Conservation (phyloP, 2,113 vertebrate species). For the Chaetura pelagica region DNA sequence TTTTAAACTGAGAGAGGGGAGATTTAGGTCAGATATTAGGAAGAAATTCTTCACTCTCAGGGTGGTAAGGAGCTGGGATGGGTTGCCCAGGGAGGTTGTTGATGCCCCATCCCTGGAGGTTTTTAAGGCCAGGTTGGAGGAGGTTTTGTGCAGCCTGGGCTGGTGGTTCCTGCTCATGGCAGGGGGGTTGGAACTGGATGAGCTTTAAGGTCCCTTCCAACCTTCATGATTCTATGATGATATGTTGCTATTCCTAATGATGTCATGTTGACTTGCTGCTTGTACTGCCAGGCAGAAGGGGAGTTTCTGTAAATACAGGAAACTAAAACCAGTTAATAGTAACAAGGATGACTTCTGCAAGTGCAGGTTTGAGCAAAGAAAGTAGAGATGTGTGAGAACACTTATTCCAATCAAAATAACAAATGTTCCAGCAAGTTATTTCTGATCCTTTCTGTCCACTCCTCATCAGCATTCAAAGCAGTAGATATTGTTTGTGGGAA, state of each 20-base stretch:
- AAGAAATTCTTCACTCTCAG: no score
- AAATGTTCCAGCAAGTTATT: background rate
- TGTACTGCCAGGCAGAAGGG: background rate
- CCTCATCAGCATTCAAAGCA: slow-evolving; percentile 28
- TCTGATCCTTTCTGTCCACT: background rate
- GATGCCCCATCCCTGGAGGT: no score
- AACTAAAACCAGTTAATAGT: background rate
- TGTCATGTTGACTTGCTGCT: slow-evolving; percentile 21
- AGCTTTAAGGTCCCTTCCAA: no score
- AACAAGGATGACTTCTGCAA: background rate
- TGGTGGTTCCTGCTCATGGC: no score
- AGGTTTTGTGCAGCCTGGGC: no score
- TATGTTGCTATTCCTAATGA: background rate
- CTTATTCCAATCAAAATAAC: background rate
- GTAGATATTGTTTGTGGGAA: background rate
- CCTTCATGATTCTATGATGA: no score
- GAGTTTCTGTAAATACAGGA: slow-evolving; percentile 10
- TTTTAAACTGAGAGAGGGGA: no score
- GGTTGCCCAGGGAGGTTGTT: no score
- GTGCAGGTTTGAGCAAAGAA: background rate
- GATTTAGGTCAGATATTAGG: no score
- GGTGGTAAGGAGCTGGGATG: no score
- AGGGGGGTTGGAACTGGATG: no score
- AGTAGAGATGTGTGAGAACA: background rate
- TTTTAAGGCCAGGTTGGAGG: no score